Evolutionary conservation across 2,888 invertebrate species (phyloP).

Genomic region (Lasioglossum figueresi): DNA sequence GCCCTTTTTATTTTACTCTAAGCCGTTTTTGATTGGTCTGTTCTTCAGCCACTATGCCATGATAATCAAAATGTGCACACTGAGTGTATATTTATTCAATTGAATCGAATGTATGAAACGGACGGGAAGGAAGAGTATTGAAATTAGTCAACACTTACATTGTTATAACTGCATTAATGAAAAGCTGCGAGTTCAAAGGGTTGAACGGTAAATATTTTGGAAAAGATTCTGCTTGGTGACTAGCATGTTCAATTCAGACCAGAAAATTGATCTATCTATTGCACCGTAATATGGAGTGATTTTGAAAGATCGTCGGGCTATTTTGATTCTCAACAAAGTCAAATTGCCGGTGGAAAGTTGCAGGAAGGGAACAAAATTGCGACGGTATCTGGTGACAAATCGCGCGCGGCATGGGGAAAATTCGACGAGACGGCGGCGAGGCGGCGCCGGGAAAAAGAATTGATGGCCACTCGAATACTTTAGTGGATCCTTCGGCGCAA

Average conservation of each 20-base stretch:
- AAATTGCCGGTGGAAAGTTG: conserved; percentile 1
- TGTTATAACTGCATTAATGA: too few relatives aligned
- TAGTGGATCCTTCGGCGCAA: conserved; percentile 21
- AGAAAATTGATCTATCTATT: background rate
- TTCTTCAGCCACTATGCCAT: too few relatives aligned
- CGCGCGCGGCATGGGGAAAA: conserved; percentile 8
- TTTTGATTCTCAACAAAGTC: background rate
- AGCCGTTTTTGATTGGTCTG: too few relatives aligned
- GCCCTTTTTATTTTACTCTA: too few relatives aligned
- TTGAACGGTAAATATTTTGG: background rate
- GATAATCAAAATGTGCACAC: too few relatives aligned
- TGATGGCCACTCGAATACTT: conserved; percentile 21
- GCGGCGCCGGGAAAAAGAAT: conserved; percentile 1
- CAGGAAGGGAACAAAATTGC: background rate
- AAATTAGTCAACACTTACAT: too few relatives aligned
- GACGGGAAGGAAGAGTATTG: too few relatives aligned
- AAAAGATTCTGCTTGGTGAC: background rate
- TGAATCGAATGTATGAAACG: too few relatives aligned
- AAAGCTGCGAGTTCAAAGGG: background rate
- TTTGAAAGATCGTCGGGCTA: background rate
- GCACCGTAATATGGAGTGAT: background rate
- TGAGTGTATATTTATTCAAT: too few relatives aligned
- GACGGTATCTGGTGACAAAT: conserved; percentile 16
- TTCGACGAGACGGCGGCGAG: conserved; percentile 10
- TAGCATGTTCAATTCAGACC: background rate